These are phyloP conservation scores for Hydractinia echinata DNA, from an alignment of 30 jellyfish, hydroid and myxozoan genomes.

Conservation along the genomic window DNA sequence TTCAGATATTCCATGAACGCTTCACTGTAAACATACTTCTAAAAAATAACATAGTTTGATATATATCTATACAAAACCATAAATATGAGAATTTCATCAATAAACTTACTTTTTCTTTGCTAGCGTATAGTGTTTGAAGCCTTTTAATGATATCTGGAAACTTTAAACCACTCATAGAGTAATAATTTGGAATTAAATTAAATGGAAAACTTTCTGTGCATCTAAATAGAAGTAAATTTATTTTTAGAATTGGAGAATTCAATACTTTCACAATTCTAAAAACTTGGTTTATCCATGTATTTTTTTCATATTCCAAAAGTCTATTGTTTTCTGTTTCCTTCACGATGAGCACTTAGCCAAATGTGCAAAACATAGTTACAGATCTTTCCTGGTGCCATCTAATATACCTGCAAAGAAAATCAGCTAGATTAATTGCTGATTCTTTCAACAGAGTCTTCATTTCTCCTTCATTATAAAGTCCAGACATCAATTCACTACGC, in stretches of 20 bases:
- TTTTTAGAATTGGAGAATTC: no score
- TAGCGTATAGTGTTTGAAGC: constrained; percentile 51
- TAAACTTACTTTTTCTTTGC: constrained; percentile 45
- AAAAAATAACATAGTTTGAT: neutral
- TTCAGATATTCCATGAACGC: constrained; percentile 66
- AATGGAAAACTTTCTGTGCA: constrained; percentile 1
- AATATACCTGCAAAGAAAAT: constrained; percentile 63
- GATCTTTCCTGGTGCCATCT: no score
- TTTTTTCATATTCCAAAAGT: no score
- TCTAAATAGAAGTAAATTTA: neutral
- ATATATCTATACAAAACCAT: neutral
- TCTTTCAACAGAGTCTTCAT: constrained; percentile 26
- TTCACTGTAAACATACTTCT: constrained; percentile 55
- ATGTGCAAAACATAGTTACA: no score
- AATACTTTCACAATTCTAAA: no score
- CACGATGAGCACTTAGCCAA: no score
- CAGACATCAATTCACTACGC: constrained; percentile 47
- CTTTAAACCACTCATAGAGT: constrained; percentile 49
- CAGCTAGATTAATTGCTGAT: constrained; percentile 71
- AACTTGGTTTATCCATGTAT: no score
- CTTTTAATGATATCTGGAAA: constrained; percentile 53
- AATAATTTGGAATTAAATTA: constrained; percentile 33
- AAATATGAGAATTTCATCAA: constrained; percentile 3
- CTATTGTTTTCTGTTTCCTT: no score
- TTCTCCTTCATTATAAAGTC: constrained; percentile 33